Conservation (phyloP, 2,888 invertebrate genomes). For the Hirudinaria manillensis region DNA sequence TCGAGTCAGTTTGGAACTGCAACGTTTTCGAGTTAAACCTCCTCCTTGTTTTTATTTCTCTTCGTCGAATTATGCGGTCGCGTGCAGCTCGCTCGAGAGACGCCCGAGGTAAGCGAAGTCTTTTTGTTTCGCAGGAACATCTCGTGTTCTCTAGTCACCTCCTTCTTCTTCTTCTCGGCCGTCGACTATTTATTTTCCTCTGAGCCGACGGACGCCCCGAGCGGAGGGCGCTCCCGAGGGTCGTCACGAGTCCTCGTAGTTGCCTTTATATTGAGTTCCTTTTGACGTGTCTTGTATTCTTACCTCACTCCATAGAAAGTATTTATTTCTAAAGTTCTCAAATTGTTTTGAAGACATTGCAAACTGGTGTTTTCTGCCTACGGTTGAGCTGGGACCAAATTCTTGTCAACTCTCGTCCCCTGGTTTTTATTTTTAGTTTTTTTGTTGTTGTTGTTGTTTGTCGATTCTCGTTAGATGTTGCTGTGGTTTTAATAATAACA, state of each 20-base stretch:
- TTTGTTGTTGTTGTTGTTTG: neutral
- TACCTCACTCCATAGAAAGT: neutral
- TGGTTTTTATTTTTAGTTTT: neutral
- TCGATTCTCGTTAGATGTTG: neutral
- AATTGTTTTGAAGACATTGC: neutral
- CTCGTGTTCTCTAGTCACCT: neutral
- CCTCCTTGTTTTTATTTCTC: neutral
- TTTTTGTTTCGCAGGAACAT: neutral
- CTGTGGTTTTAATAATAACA: neutral
- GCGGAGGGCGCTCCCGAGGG: neutral
- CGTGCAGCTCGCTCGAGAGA: too few relatives aligned
- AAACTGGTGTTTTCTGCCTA: neutral
- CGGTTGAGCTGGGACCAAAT: neutral
- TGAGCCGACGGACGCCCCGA: neutral
- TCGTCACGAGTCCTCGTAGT: neutral
- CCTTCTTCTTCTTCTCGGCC: neutral
- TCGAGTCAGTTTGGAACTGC: neutral
- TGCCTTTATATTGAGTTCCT: conserved; percentile 16
- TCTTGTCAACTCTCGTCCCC: neutral
- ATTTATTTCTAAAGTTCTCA: neutral
- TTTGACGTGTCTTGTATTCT: neutral
- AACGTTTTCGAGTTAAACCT: neutral
- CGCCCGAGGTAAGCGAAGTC: too few relatives aligned
- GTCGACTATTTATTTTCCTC: neutral
- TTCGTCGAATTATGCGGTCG: too few relatives aligned